Evolutionary conservation across 2,797 vertebrate genomes (phyloP), one percentile per base, ranked within the genome.

Genomic region (Podarcis siculus): DNA sequence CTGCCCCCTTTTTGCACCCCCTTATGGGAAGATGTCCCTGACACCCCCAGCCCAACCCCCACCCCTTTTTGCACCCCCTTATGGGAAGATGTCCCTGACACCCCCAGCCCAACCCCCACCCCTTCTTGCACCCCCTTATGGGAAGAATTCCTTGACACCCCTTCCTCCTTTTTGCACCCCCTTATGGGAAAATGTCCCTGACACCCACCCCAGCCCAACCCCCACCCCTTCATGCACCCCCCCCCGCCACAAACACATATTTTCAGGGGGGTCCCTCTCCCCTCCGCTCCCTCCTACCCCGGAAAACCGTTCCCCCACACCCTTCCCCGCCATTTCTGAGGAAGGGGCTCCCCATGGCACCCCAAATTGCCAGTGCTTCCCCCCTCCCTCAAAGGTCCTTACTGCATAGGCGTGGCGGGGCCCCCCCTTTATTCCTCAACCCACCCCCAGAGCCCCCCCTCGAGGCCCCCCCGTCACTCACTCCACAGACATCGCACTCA

Each of bases 401-500:
- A 21, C 9, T 13, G 27, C 27, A 64, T 13, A n/a, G 37, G 86
- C 35, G 30, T 55, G 49, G 49, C 13, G 49, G 9, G 9, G 13
- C 10, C 37, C 77, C 37, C 77, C 79, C 55, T 15, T 55, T 55
- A 55, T 55, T 55, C 49, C 10, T 15, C 49, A 15, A 15, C 49
- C 49, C 49, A n/a, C 77, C 39, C 73, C 13, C 27, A 78, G 3
- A 15, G 27, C 15, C 71, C 64, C 39, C 79, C 86, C 27, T 32
- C 42, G n/a, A 72, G 39, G 71, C 25, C 85, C 76, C 58, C 27
- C 49, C 25, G 67, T 5, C 27, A 58, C 79, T 83, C 67, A 58
- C 73, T 55, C 75, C 27, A 69, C 25, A 71, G 81, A 82, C 84
- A 83, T 86, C 42, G 75, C 9, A 58, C 90, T 80, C 76, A 61